phyloP scores from a whole-genome alignment of 92 coral and sea anemone genomes.

The Nematostella vectensis region DNA sequence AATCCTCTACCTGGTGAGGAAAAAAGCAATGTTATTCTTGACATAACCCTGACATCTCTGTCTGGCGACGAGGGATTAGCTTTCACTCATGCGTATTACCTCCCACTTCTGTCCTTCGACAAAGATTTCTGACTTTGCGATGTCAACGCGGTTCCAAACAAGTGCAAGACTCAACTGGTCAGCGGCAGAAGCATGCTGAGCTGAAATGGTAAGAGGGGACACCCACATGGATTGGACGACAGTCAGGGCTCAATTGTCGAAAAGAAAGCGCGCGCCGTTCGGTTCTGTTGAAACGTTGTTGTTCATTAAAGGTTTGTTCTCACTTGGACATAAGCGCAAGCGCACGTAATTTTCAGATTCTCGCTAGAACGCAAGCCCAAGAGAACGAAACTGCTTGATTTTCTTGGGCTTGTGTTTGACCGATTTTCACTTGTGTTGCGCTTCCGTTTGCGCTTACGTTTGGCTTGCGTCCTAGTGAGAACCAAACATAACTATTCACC shows the following conservation, averaged over 20 bases:
- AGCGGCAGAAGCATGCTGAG: slow-evolving; percentile 71
- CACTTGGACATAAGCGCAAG: no score
- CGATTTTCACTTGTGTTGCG: no score
- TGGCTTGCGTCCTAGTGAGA: no score
- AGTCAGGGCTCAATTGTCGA: not conserved
- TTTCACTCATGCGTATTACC: slow-evolving; percentile 20
- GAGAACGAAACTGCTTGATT: no score
- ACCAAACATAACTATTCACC: no score
- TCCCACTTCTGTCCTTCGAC: slow-evolving; percentile 71
- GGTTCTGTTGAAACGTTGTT: not conserved
- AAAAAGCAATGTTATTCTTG: not conserved
- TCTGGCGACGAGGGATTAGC: not conserved
- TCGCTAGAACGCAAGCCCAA: no score
- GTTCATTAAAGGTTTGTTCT: no score
- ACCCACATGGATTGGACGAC: not conserved
- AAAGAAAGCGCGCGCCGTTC: no score
- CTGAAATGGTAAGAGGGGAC: slow-evolving; percentile 32
- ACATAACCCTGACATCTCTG: not conserved
- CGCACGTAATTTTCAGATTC: no score
- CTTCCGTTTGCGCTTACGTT: no score
- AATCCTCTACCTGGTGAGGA: slow-evolving; percentile 34
- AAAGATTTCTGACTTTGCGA: slow-evolving; percentile 76
- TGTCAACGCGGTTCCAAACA: slow-evolving; percentile 84
- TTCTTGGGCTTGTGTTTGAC: no score
- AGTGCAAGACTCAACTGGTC: slow-evolving; percentile 81